phyloP scores from a whole-genome alignment of 37 sponge, comb jelly and placozoan species.

The Halichondria panicea region DNA sequence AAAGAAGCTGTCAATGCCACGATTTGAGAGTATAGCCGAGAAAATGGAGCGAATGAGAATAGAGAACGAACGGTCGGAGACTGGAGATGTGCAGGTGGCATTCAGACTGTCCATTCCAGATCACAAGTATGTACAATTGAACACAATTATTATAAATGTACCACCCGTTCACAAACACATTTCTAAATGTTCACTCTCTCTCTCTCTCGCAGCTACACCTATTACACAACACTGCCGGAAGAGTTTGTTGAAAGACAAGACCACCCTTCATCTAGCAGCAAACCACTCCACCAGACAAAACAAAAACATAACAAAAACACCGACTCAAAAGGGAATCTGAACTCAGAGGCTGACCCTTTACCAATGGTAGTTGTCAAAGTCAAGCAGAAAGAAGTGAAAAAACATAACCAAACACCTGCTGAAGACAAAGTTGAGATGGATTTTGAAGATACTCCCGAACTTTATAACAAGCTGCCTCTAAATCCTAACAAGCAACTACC shows the following conservation, averaged over 20 bases:
- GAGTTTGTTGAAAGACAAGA: not conserved
- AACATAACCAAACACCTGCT: not conserved
- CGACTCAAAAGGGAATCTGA: no score
- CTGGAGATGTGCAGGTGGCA: slow-evolving; percentile 38
- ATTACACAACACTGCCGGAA: slow-evolving; percentile 23
- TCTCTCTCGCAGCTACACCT: slow-evolving; percentile 15
- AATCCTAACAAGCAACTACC: no score
- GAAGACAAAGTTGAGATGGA: no score
- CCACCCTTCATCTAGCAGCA: not conserved
- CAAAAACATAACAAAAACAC: no score
- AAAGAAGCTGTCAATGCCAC: slow-evolving; percentile 6
- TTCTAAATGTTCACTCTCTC: not conserved
- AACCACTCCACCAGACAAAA: no score
- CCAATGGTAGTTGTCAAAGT: no score
- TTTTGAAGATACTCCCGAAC: no score
- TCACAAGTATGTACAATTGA: slow-evolving; percentile 19
- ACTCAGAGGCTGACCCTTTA: no score
- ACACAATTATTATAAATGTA: not conserved
- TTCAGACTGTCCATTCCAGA: slow-evolving; percentile 49
- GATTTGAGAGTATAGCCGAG: slow-evolving; percentile 60
- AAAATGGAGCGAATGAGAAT: slow-evolving; percentile 32
- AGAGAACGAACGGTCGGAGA: slow-evolving; percentile 35
- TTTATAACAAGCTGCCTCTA: no score
- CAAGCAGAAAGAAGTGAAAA: no score
- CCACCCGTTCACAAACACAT: not conserved